These are phyloP conservation scores for Anniella stebbinsi DNA, from an alignment of 2,797 vertebrate species.

Conservation along the genomic window DNA sequence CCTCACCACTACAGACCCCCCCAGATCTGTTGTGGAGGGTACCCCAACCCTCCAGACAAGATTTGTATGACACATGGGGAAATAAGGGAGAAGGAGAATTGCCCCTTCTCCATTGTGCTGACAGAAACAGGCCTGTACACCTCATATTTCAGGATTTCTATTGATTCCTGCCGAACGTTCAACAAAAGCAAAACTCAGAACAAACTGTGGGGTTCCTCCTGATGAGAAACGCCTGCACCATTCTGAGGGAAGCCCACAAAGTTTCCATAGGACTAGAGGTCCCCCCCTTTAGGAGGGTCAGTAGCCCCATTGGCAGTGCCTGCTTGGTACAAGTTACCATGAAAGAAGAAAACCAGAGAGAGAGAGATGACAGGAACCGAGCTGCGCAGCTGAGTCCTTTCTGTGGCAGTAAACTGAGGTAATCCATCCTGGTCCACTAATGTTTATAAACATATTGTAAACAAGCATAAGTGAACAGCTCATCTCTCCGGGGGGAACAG, in stretches of 20 bases:
- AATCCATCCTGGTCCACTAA: constrained; percentile 78
- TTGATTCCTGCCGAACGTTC: background rate
- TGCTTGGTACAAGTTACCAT: constrained; percentile 56
- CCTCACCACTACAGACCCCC: no score
- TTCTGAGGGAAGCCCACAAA: background rate
- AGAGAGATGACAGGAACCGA: constrained; percentile 50
- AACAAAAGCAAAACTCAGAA: background rate
- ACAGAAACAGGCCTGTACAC: no score
- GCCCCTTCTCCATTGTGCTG: no score
- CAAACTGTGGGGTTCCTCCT: background rate
- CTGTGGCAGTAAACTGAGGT: constrained; percentile 71
- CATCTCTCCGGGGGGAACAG: constrained; percentile 76
- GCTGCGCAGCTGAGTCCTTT: constrained; percentile 65
- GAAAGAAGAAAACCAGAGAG: constrained; percentile 49
- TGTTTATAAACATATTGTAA: constrained; percentile 79
- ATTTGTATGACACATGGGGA: no score
- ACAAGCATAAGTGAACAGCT: constrained; percentile 75
- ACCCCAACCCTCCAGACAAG: no score
- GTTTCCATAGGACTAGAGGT: background rate
- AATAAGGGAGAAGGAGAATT: background rate
- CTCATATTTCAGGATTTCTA: background rate
- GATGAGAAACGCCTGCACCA: background rate
- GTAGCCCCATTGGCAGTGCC: constrained; percentile 50
- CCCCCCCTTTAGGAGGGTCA: background rate
- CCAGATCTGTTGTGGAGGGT: no score